phyloP scores from a whole-genome alignment of 2,888 invertebrate genomes.

The Campaea margaritaria region DNA sequence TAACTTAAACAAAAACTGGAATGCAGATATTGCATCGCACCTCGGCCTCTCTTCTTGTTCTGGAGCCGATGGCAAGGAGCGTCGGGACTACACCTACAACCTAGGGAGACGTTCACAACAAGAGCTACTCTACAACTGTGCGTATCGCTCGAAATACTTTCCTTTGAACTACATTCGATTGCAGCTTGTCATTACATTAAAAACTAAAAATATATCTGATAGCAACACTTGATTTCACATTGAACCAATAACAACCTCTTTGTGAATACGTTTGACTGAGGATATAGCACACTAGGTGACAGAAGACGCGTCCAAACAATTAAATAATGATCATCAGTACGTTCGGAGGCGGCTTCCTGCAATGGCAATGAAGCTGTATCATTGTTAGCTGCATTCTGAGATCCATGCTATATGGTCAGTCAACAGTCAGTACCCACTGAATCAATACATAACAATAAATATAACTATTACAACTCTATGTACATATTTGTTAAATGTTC shows the following conservation, averaged over 20 bases:
- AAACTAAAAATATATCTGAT: constrained; percentile 80
- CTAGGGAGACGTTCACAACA: constrained; percentile 68
- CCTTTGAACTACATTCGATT: constrained; percentile 80
- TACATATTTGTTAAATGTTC: constrained; percentile 65
- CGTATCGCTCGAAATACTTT: constrained; percentile 79
- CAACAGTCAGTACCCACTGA: constrained; percentile 80
- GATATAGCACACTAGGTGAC: constrained; percentile 74
- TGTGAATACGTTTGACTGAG: constrained; percentile 75
- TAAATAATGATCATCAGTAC: constrained; percentile 44
- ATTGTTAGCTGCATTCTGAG: constrained; percentile 82
- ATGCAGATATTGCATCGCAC: constrained; percentile 85
- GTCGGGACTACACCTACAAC: constrained; percentile 51
- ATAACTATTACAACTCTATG: constrained; percentile 63
- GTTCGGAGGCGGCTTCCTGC: constrained; percentile 52
- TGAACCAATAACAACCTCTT: constrained; percentile 81
- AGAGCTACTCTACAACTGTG: constrained; percentile 73
- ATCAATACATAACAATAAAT: constrained; percentile 72
- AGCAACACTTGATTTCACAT: constrained; percentile 77
- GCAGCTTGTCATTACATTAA: constrained; percentile 73
- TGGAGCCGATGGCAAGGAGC: constrained; percentile 46
- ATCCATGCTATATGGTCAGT: constrained; percentile 83
- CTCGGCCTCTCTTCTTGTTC: constrained; percentile 59
- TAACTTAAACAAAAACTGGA: constrained; percentile 81
- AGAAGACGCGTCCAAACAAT: constrained; percentile 53
- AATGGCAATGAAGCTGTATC: constrained; percentile 62